Evolutionary conservation across 35 echinoderm and acorn worm genomes (phyloP).

Genomic region (Acanthaster planci): DNA sequence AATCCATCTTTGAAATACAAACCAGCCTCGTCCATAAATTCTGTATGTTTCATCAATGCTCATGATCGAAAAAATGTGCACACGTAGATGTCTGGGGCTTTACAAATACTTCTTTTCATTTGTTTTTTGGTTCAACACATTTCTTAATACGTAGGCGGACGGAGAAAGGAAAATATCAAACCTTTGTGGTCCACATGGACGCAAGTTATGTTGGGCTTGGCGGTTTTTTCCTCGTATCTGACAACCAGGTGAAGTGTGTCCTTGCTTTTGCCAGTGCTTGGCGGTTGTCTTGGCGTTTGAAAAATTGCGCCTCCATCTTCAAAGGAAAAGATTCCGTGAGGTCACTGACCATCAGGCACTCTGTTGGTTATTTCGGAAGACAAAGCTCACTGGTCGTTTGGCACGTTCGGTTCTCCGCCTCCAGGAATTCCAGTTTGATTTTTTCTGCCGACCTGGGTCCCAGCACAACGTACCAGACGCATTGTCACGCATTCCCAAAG

Average conservation of each 20-base stretch:
- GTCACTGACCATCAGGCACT: not conserved
- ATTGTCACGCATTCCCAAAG: not conserved
- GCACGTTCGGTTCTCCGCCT: not conserved
- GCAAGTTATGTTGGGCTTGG: constrained; percentile 36
- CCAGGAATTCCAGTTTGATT: constrained; percentile 12
- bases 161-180: too few relatives aligned
- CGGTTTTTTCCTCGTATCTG: constrained; percentile 30
- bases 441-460: constrained; percentile 7
- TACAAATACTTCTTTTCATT: too few relatives aligned
- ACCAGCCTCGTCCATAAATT: too few relatives aligned
- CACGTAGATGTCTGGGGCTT: too few relatives aligned
- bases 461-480: constrained; percentile 22
- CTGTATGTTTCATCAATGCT: too few relatives aligned
- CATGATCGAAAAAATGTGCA: too few relatives aligned
- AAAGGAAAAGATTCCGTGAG: not conserved
- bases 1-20: too few relatives aligned
- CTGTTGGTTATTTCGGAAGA: constrained; percentile 12
- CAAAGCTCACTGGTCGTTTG: not conserved
- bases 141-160: too few relatives aligned
- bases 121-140: too few relatives aligned
- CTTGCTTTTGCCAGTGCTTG: constrained; percentile 25
- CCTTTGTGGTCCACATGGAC: constrained; percentile 42
- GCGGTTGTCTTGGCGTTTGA: constrained; percentile 43
- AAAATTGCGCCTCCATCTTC: constrained; percentile 31
- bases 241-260: not conserved